phyloP scores from a whole-genome alignment of 2,797 vertebrate genomes.

The Pseudomugil gertrudae region DNA sequence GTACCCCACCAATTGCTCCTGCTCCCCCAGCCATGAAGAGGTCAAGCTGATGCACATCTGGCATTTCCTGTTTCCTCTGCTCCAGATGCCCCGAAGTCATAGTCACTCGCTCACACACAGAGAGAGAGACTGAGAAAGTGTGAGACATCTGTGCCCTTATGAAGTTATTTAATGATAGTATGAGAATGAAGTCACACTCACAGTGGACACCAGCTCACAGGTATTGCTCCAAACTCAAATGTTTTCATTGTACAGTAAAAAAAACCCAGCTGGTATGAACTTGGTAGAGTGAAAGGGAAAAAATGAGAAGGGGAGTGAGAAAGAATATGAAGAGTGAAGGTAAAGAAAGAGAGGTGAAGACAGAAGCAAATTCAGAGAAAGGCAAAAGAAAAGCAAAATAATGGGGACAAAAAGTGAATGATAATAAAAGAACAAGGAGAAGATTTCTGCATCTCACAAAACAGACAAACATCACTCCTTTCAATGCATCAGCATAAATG shows the following conservation, averaged over 20 bases:
- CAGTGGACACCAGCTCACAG: slow-evolving; percentile 34
- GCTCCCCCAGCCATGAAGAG: slow-evolving; percentile 58
- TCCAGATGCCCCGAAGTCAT: slow-evolving; percentile 61
- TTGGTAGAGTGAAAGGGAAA: slow-evolving; percentile 7
- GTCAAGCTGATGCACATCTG: slow-evolving; percentile 80
- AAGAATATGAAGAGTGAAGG: background rate
- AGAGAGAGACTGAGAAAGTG: slow-evolving; percentile 6
- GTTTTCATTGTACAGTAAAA: slow-evolving; percentile 64
- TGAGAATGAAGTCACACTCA: slow-evolving; percentile 23
- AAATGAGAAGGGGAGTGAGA: background rate
- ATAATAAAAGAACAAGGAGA: slow-evolving; percentile 8
- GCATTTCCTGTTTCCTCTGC: slow-evolving; percentile 79
- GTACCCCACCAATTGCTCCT: slow-evolving; percentile 44
- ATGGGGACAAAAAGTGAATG: slow-evolving; percentile 5
- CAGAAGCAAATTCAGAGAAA: background rate
- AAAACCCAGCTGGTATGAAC: slow-evolving; percentile 50
- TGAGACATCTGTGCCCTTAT: slow-evolving; percentile 45
- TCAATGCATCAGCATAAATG: slow-evolving; percentile 59
- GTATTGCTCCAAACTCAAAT: slow-evolving; percentile 48
- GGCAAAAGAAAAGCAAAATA: slow-evolving; percentile 1
- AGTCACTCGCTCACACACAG: slow-evolving; percentile 30
- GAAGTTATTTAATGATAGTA: slow-evolving; percentile 43
- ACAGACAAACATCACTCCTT: slow-evolving; percentile 69
- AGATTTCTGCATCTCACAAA: slow-evolving; percentile 44
- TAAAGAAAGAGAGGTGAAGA: slow-evolving; percentile 6